Evolutionary conservation across 2,113 vertebrate species (phyloP), one percentile per base, ranked within the genome.

Genomic region (Speoplatyrhinus poulsoni): DNA sequence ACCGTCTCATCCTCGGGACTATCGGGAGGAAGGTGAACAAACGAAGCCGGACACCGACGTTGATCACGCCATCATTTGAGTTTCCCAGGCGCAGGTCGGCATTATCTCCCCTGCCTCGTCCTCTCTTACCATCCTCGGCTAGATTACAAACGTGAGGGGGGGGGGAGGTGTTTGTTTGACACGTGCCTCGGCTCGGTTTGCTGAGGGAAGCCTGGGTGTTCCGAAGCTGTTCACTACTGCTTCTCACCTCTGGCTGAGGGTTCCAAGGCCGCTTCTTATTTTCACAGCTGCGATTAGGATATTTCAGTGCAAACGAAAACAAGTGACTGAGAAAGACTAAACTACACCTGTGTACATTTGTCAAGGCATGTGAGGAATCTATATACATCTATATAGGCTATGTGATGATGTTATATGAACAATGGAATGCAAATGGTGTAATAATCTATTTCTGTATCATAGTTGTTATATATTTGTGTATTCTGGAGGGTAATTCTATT

Each of bases 391-490:
- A 88, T 87, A 87, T 82, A 89, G 79, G 81, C 83, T 80, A 84
- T 79, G 85, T 71, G 82, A 86, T 77, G 78, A 86, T 82, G 84
- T 72, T 83, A 87, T 82, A 84, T 82, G 83, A 81, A 79, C 75
- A 82, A 62, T 52, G 64, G 79, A 91, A 89, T 90, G 88, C 87
- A 88, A 88, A 79, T 79, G 79, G 72, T 89, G 82, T 85, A 85
- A 83, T 83, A 85, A 82, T 85, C 82, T 63, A 86, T 89, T 89
- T 85, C 75, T 93, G 86, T 91, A 83, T 82, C 85, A 89, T 89
- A 84, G 85, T 81, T 72, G 86, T 90, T 62, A 78, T 83, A 88
- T 90, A 84, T 85, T 82, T 79, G 81, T 85, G 84, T 82, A 86
- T 81, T 84, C 59, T 75, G 78, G 78, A 71, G 74, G 75, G 62